Conservation (phyloP, 2,888 invertebrate species). For the Dasysyrphus tricinctus region DNA sequence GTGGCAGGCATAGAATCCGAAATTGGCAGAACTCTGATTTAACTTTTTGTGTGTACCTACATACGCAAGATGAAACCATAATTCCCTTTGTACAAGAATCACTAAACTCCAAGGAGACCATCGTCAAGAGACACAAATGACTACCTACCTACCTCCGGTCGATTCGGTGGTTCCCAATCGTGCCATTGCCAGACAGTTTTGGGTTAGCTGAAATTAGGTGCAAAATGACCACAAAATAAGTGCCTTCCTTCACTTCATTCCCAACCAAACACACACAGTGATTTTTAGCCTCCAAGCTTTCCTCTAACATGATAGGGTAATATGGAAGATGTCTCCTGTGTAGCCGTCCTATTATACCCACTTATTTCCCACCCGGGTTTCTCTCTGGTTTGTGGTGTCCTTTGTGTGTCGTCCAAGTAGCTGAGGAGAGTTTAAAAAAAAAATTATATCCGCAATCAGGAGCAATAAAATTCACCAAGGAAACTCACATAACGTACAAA, state of each 20-base stretch:
- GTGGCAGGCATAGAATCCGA: constrained; percentile 46
- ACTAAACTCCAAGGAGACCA: constrained; percentile 27
- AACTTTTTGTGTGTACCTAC: constrained; percentile 58
- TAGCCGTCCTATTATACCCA: constrained; percentile 1
- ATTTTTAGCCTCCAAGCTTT: constrained; percentile 65
- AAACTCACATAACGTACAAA: constrained; percentile 75
- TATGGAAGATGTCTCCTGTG: constrained; percentile 41
- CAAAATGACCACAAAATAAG: constrained; percentile 81
- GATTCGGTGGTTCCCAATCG: constrained; percentile 17
- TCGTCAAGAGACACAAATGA: constrained; percentile 29
- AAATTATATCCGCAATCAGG: constrained; percentile 75
- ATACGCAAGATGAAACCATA: constrained; percentile 73
- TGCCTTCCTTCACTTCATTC: constrained; percentile 19
- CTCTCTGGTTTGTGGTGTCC: constrained; percentile 47
- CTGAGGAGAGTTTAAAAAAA: constrained; percentile 47
- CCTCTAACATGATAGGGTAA: constrained; percentile 8
- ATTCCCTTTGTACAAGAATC: constrained; percentile 68
- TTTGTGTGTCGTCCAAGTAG: constrained; percentile 45
- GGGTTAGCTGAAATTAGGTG: constrained; percentile 79
- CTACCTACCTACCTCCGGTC: constrained; percentile 19
- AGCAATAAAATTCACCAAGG: constrained; percentile 74
- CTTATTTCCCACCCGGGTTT: background rate
- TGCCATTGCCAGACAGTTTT: constrained; percentile 45
- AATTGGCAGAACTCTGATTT: constrained; percentile 64
- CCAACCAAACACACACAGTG: constrained; percentile 49